Percentiles rank a stretch among this genome's conserved stretches.
Conservation (phyloP, 2,797 vertebrate species). For the Poeciliopsis paucimaculata region DNA sequence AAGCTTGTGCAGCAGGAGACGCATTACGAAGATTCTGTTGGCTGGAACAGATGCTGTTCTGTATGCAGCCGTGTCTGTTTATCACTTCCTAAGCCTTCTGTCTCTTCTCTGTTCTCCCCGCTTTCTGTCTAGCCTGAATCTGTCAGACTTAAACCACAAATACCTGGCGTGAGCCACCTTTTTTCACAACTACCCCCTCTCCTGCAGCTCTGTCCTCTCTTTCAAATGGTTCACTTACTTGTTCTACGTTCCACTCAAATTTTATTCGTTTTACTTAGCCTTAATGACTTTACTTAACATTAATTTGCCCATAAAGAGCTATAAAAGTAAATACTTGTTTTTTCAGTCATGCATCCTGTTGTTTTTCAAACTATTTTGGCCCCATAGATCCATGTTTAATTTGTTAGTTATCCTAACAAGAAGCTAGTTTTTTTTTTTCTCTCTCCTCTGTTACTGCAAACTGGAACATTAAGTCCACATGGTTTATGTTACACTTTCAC, state of each 20-base stretch:
- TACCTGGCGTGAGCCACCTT: slow-evolving; percentile 48
- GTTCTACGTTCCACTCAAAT: slow-evolving; percentile 27
- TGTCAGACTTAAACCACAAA: slow-evolving; percentile 67
- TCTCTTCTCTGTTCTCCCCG: slow-evolving; percentile 63
- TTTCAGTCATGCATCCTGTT: slow-evolving; percentile 43
- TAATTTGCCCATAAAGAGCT: slow-evolving; percentile 63
- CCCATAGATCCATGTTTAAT: slow-evolving; percentile 55
- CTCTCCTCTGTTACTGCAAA: slow-evolving; percentile 34
- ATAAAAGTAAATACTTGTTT: slow-evolving; percentile 57
- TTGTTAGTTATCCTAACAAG: slow-evolving; percentile 42
- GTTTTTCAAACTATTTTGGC: slow-evolving; percentile 51
- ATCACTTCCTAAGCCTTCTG: slow-evolving; percentile 44
- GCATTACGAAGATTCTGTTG: slow-evolving; percentile 53
- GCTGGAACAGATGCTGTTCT: slow-evolving; percentile 50
- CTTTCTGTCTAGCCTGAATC: slow-evolving; percentile 73
- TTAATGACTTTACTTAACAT: slow-evolving; percentile 68
- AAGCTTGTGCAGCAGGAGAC: slow-evolving; percentile 60
- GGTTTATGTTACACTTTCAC: slow-evolving; percentile 17
- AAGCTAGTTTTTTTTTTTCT: slow-evolving; percentile 11
- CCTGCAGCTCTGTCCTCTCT: slow-evolving; percentile 27
- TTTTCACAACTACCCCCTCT: slow-evolving; percentile 46
- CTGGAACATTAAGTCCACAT: slow-evolving; percentile 49
- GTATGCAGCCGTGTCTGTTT: slow-evolving; percentile 59
- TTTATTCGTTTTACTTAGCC: slow-evolving; percentile 56
- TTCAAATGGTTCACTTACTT: slow-evolving; percentile 38